Conservation (phyloP, 2,888 invertebrate genomes). For the Lochmaea capreae region DNA sequence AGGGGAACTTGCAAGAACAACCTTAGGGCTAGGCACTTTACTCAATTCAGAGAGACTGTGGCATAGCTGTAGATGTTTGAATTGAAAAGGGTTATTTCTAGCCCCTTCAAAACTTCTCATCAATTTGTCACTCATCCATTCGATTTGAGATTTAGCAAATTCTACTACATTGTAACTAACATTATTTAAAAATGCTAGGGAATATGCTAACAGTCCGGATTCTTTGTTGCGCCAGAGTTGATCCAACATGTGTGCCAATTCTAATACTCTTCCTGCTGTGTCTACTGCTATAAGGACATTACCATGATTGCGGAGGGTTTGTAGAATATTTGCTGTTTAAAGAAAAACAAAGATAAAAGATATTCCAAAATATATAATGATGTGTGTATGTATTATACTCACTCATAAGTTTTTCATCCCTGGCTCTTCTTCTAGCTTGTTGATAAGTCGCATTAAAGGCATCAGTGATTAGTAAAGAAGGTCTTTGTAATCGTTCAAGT, state of each 20-base stretch:
- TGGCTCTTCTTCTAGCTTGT: constrained; percentile 87
- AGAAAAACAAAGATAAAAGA: constrained; percentile 51
- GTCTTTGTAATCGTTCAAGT: constrained; percentile 88
- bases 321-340: constrained; percentile 84
- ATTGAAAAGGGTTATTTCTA: constrained; percentile 83
- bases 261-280: constrained; percentile 96
- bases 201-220: constrained; percentile 94
- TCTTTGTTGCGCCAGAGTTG: constrained; percentile 95
- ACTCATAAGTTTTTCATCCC: constrained; percentile 98
- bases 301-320: constrained; percentile 93
- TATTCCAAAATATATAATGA: no score
- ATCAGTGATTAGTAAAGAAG: constrained; percentile 94
- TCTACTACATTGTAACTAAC: constrained; percentile 99
- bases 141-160: constrained; percentile 98
- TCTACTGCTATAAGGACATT: constrained; percentile 96
- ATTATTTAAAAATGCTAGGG: constrained; percentile 92
- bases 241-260: constrained; percentile 96
- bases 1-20: constrained; percentile 93
- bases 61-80: constrained; percentile 93
- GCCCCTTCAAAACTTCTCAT: constrained; percentile 91
- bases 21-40: constrained; percentile 90
- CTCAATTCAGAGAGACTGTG: constrained; percentile 90
- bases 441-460: constrained; percentile 95
- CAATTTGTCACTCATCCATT: constrained; percentile 99
- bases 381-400: constrained; percentile 57